Evolutionary conservation across 2,113 vertebrate species (phyloP).

Genomic region (Asarcornis scutulata): DNA sequence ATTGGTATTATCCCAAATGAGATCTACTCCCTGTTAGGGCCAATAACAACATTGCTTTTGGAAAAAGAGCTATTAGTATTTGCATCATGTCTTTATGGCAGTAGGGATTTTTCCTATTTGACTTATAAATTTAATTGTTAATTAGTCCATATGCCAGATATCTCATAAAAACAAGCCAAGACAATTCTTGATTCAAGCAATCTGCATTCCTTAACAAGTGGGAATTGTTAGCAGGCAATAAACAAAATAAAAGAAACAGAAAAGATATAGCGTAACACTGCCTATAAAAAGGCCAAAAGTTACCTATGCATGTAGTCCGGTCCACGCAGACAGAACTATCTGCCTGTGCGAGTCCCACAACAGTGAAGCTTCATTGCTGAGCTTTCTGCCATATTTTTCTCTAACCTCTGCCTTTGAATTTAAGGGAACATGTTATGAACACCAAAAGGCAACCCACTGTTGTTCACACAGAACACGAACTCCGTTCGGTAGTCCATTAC

Average conservation of each 20-base stretch:
- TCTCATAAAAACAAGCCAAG: neutral
- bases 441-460: neutral
- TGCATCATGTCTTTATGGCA: neutral
- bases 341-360: neutral
- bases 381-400: neutral
- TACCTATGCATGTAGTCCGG: neutral
- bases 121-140: neutral
- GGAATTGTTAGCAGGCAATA: neutral
- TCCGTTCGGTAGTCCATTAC: neutral
- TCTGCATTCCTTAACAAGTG: neutral
- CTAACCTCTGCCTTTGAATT: neutral
- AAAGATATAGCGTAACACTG: neutral
- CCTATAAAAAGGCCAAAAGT: neutral
- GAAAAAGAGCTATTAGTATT: slow-evolving; percentile 1
- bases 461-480: neutral
- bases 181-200: neutral
- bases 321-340: neutral
- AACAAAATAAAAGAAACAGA: neutral
- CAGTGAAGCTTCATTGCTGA: neutral
- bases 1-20: neutral
- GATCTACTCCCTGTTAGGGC: neutral
- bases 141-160: slow-evolving; percentile 1
- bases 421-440: neutral
- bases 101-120: neutral
- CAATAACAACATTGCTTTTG: neutral